Evolutionary conservation across 2,797 vertebrate genomes (phyloP), one percentile per base, ranked within the genome.

Genomic region (Pangasius larnaudii): DNA sequence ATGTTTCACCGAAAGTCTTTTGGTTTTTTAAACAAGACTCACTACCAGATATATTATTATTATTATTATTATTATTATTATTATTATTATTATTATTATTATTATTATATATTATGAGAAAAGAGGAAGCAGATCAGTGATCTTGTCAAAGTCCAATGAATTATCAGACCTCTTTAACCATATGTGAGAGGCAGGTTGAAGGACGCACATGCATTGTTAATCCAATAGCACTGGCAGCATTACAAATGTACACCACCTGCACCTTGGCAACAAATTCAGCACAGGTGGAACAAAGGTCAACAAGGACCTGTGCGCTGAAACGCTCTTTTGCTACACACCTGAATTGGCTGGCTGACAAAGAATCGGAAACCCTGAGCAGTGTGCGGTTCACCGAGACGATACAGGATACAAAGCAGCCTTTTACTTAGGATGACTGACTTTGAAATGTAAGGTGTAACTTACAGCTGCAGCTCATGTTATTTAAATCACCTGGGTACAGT

Each of bases 381-480:
- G 84, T 88, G 84, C 51, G 67, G 91, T 90, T 89, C 91, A 84
- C 85, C 14, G 16, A 85, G 71, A 49, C 42, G 56, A 84, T 69
- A 84, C 58, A 86, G n/a, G 63, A 90, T 65, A 91, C 90, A 92
- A 90, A 89, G 89, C 72, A 85, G 80, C 84, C 84, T 90, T 90
- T 85, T 71, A 88, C 39, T 33, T 36, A 27, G 72, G 42, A 59
- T 42, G 36, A 39, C 74, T 71, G 56, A 61, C 65, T n/a, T 24
- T 81, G 83, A 86, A 88, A 90, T 56, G 11, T 49, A 84, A 89
- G 86, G 46, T 82, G 24, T 61, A 85, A 58, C 63, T 74, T 80
- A 51, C 53, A 82, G 83, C 11, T 36, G 82, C 27, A 42, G 71
- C 58, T 39, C 67, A 74, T 63, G 46, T 49, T 87, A 56, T 78